A percentile compares a stretch with the other conserved stretches of the same genome.
These are phyloP conservation scores for Pemphredon lugubris DNA, from an alignment of 2,888 invertebrate genomes.

Conservation along the genomic window DNA sequence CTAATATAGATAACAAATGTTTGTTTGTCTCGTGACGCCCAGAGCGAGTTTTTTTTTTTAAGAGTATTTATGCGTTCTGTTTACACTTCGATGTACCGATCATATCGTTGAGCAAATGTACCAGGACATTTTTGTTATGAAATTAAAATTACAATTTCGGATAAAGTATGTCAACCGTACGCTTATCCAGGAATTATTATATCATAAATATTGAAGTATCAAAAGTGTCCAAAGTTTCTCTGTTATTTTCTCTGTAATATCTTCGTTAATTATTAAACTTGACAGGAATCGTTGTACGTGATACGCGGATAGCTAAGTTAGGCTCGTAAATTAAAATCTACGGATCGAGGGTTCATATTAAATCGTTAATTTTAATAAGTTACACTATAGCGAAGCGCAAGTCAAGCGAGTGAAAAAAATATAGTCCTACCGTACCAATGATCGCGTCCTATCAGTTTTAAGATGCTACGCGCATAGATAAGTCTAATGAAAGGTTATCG, in stretches of 20 bases:
- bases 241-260: constrained; percentile 1
- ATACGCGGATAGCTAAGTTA: constrained; percentile 26
- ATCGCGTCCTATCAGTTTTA: constrained; percentile 29
- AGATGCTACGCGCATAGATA: constrained; percentile 9
- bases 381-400: constrained; percentile 35
- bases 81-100: too few species aligned
- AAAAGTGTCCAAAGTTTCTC: constrained; percentile 7
- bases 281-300: constrained; percentile 11
- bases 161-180: constrained; percentile 8
- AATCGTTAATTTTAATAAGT: too few species aligned
- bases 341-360: constrained; percentile 18
- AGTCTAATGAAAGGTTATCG: constrained; percentile 6
- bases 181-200: not conserved
- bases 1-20: not conserved
- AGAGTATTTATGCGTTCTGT: too few species aligned
- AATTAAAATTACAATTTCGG: too few species aligned
- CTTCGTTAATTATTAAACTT: constrained; percentile 6
- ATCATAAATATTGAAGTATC: constrained; percentile 4
- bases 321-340: constrained; percentile 16
- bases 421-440: constrained; percentile 6
- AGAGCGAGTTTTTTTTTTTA: not conserved
- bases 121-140: too few species aligned
- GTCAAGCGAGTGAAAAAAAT: constrained; percentile 41
- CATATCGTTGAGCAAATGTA: too few species aligned
- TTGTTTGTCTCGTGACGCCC: not conserved